Evolutionary conservation across 1,140 invertebrate species (phyloP).

Genomic region (Rhopalosiphum maidis): DNA sequence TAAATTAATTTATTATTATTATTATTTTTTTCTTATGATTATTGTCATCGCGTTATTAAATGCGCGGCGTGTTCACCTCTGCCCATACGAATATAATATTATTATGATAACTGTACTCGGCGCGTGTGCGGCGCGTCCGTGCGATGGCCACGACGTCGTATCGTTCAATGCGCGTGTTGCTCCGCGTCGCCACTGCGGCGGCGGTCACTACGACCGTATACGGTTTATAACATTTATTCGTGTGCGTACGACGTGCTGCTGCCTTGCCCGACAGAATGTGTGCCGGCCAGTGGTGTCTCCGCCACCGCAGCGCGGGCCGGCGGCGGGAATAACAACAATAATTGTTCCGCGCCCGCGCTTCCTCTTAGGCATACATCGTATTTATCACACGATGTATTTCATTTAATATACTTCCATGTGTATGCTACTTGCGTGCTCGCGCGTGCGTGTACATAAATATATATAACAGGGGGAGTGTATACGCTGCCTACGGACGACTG

Average conservation of each 20-base stretch:
- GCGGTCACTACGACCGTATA: background rate
- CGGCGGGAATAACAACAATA: background rate
- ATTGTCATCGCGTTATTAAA: background rate
- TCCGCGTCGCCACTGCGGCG: background rate
- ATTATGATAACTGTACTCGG: background rate
- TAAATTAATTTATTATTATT: slow-evolving; percentile 14
- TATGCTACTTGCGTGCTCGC: background rate
- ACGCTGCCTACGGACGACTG: background rate
- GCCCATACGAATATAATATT: background rate
- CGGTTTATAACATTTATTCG: too few relatives aligned
- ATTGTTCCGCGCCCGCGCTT: background rate
- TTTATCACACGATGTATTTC: background rate
- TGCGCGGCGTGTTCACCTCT: background rate
- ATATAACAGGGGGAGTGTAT: background rate
- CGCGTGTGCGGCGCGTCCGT: background rate
- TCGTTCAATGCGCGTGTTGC: background rate
- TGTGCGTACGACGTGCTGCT: background rate
- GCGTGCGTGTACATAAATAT: background rate
- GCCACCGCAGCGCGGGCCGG: too few relatives aligned
- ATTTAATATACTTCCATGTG: background rate
- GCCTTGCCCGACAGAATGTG: background rate
- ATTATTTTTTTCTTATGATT: background rate
- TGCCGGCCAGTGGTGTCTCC: background rate
- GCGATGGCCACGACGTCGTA: background rate
- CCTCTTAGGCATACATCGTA: background rate